These are phyloP conservation scores for Nesoenas mayeri DNA, from an alignment of 2,113 vertebrate genomes.

Conservation along the genomic window DNA sequence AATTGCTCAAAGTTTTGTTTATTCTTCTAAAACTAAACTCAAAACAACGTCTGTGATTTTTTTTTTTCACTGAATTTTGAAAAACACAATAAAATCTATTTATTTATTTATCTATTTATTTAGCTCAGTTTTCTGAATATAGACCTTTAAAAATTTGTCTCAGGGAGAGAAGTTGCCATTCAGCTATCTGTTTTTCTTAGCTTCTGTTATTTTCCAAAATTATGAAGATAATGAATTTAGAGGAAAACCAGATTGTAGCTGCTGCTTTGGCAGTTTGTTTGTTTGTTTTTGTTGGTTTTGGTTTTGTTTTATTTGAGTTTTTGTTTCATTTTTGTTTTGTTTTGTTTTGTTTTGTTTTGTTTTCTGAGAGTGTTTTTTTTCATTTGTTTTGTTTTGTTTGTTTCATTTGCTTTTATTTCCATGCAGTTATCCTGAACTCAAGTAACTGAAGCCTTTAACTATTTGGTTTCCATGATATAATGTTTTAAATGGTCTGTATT, in stretches of 20 bases:
- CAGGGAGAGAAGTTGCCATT: not conserved
- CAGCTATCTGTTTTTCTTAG: not conserved
- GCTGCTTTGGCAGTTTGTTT: not conserved
- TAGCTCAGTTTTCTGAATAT: not conserved
- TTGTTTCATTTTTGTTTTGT: not conserved
- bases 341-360: not conserved
- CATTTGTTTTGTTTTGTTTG: not conserved
- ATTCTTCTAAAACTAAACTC: not conserved
- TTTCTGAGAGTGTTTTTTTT: not conserved
- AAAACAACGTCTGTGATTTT: not conserved
- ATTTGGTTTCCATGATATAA: not conserved
- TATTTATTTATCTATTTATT: not conserved
- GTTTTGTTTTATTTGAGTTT: not conserved
- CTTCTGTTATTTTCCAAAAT: not conserved
- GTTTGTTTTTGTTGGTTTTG: not conserved
- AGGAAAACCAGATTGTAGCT: not conserved
- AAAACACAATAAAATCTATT: not conserved
- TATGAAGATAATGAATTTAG: not conserved
- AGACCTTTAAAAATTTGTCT: not conserved
- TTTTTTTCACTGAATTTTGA: not conserved
- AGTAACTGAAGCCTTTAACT: not conserved
- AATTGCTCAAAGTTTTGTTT: not conserved
- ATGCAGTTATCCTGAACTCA: not conserved
- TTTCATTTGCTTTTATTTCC: not conserved
- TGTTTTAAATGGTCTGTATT: not conserved